Conservation (phyloP, 2,797 vertebrate species). For the Podarcis lilfordi region DNA sequence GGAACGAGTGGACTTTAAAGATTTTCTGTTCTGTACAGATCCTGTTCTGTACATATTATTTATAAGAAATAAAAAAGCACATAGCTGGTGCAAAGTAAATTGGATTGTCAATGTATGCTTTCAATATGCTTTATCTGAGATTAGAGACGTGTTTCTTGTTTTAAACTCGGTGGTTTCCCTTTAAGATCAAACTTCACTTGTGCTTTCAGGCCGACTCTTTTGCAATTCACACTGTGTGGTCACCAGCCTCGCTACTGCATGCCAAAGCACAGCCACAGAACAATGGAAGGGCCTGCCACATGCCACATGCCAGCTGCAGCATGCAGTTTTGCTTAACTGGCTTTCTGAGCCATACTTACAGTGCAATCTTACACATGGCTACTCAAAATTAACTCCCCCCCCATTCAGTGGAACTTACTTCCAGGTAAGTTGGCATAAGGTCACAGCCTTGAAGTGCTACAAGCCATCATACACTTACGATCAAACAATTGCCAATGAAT, state of each 20-base stretch:
- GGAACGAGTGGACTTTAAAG: background rate
- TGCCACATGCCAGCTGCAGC: background rate
- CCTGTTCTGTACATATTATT: background rate
- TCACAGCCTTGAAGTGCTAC: background rate
- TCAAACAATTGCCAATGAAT: background rate
- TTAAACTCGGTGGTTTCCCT: background rate
- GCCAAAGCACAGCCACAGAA: background rate
- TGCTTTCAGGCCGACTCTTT: background rate
- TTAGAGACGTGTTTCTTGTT: background rate
- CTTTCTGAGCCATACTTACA: background rate
- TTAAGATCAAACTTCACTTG: conserved; percentile 1
- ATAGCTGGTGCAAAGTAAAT: background rate
- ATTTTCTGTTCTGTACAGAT: background rate
- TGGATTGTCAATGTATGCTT: background rate
- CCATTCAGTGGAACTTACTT: background rate
- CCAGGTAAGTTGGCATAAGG: background rate
- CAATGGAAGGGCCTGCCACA: background rate
- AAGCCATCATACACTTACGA: background rate
- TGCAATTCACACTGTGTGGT: background rate
- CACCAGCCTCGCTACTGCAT: background rate
- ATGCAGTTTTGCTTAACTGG: background rate
- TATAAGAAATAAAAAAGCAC: background rate
- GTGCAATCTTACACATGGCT: background rate
- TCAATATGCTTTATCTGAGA: background rate
- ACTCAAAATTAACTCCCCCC: background rate